These are phyloP conservation scores for Falco biarmicus DNA, from an alignment of 2,797 vertebrate genomes.

Conservation along the genomic window DNA sequence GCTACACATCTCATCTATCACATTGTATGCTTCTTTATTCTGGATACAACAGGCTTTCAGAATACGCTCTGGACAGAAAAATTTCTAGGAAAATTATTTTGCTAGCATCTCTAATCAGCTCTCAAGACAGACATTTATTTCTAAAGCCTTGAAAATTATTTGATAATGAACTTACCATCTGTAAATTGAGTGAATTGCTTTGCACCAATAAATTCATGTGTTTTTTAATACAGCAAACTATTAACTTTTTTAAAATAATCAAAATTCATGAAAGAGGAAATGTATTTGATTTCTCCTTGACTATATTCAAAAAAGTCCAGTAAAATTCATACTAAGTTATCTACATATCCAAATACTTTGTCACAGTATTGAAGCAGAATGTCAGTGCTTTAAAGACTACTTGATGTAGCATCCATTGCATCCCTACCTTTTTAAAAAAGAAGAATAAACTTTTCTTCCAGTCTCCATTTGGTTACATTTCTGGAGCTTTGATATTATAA, in stretches of 20 bases:
- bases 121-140: neutral
- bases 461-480: neutral
- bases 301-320: neutral
- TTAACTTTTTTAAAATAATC: neutral
- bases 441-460: neutral
- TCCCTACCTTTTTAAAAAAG: neutral
- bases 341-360: neutral
- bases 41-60: neutral
- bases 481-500: neutral
- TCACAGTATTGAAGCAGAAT: neutral
- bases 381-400: neutral
- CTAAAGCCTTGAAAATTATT: neutral
- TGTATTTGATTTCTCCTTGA: neutral
- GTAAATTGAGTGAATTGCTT: neutral
- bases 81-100: neutral
- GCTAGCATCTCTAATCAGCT: neutral
- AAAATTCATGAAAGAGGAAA: neutral
- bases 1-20: neutral
- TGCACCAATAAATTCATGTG: neutral
- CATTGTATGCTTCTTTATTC: neutral
- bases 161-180: neutral
- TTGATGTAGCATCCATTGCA: neutral
- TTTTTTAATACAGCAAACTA: neutral
- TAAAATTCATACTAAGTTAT: neutral
- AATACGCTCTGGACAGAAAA: neutral